Conservation (phyloP, 2,888 invertebrate species). For the Meandrusa payeni region DNA sequence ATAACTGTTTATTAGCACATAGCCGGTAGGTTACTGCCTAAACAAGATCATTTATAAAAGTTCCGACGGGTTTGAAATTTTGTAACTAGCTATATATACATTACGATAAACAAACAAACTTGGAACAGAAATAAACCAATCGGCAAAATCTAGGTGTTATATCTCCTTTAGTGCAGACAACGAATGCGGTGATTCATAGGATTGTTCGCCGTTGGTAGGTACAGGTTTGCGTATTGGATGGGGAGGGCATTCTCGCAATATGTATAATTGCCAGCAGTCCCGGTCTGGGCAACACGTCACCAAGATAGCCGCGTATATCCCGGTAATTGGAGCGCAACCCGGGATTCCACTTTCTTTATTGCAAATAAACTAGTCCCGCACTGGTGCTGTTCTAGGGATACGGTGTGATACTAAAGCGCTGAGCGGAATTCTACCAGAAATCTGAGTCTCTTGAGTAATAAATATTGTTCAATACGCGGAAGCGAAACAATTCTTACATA, state of each 20-base stretch:
- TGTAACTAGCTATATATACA: no score
- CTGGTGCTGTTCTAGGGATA: conserved; percentile 60
- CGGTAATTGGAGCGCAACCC: conserved; percentile 77
- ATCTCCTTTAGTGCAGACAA: conserved; percentile 4
- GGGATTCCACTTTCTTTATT: conserved; percentile 80
- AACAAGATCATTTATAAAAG: no score
- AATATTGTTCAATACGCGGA: no score
- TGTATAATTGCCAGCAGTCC: conserved; percentile 64
- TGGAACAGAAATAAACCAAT: neutral
- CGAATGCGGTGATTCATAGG: conserved; percentile 24
- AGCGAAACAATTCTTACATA: no score
- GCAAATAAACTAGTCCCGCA: conserved; percentile 76
- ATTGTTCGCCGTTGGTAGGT: conserved; percentile 19
- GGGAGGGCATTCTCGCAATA: conserved; percentile 56
- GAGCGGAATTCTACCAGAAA: neutral
- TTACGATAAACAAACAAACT: no score
- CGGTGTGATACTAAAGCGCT: conserved; percentile 27
- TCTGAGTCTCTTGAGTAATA: no score
- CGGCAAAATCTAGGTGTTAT: neutral
- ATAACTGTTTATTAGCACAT: no score
- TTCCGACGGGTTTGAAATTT: no score
- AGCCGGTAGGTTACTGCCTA: no score
- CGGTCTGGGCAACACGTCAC: conserved; percentile 70
- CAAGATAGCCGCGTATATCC: conserved; percentile 77
- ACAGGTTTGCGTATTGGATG: conserved; percentile 24